Base-by-base conservation (phyloP, 2,888 invertebrate species). In the Suillia variegata region DNA sequence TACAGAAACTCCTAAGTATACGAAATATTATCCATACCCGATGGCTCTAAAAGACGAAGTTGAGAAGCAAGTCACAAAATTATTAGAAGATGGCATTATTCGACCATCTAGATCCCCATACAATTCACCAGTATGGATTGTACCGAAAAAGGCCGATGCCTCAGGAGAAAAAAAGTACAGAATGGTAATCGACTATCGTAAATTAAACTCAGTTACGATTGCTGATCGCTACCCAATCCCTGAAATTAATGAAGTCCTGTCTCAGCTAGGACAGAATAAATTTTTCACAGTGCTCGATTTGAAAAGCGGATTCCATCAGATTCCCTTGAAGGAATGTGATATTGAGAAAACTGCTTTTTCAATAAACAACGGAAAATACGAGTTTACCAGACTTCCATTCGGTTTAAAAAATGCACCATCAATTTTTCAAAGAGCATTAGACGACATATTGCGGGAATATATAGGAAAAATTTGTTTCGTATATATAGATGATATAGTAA, bases 301-400 rank as follows among this genome's bases (percentile, higher is more conserved):
- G 1, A 63, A 61, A 54, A 62, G 55, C 13, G 63, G 63, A 1
- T 62, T 54, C n/a, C 33, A 55, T 5, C 47, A 55, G 33, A 55
- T 55, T 33, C 20, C n/a, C 8, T n/a, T 54, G 10, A 54, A 47
- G 20, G 47, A 47, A 2, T 47, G 20, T n/a, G 55, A 34, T 33
- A 55, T 55, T 13, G 55, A 55, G 33, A 55, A 55, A 15, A 47
- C 55, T 5, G 55, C 55, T 8, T 45, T 54, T 45, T 42, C 54
- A 45, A 17, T 54, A 13, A 55, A 55, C 15, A 48, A 26, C 20
- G 54, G 54, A 6, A 54, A 54, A 48, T 55, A 48, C 55, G 48
- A 55, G 21, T 33, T 54, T 21, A 48, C 48, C 8, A 13, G 55
- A 17, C 15, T 55, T 21, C 55, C 48, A 33, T 55, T 55, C 15